Conservation (phyloP, 2,113 vertebrate species). For the Pachyramphus minor region DNA sequence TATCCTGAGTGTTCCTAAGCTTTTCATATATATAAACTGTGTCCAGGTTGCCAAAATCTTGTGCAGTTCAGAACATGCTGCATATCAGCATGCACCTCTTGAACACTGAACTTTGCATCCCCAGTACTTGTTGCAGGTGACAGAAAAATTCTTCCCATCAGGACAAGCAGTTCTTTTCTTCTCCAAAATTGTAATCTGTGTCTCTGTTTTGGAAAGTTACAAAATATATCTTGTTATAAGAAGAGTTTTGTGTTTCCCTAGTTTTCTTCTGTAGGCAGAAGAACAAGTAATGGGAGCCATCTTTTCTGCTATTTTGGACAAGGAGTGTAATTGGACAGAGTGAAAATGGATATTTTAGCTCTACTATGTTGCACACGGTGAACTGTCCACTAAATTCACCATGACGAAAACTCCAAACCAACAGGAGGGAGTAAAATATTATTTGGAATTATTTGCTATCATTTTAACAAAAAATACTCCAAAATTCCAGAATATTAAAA, state of each 20-base stretch:
- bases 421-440: neutral
- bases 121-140: rapidly evolving
- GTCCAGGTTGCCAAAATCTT: neutral
- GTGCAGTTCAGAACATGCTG: neutral
- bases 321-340: neutral
- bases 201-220: neutral
- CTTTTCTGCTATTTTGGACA: slow-evolving; percentile 3
- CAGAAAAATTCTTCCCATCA: neutral
- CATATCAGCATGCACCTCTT: neutral
- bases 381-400: neutral
- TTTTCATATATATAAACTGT: neutral
- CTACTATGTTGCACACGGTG: neutral
- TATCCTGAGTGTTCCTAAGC: neutral
- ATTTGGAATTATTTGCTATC: neutral
- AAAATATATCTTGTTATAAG: slow-evolving; percentile 28
- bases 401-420: neutral
- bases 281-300: neutral
- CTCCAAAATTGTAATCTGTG: neutral
- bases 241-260: neutral
- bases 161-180: neutral
- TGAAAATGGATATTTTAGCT: slow-evolving; percentile 15
- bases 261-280: neutral
- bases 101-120: neutral
- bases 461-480: neutral
- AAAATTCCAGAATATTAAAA: neutral